A percentile compares a stretch with the other conserved stretches of the same genome.
These are phyloP conservation scores for Netelia virgata DNA, from an alignment of 2,888 invertebrate genomes.

Conservation along the genomic window DNA sequence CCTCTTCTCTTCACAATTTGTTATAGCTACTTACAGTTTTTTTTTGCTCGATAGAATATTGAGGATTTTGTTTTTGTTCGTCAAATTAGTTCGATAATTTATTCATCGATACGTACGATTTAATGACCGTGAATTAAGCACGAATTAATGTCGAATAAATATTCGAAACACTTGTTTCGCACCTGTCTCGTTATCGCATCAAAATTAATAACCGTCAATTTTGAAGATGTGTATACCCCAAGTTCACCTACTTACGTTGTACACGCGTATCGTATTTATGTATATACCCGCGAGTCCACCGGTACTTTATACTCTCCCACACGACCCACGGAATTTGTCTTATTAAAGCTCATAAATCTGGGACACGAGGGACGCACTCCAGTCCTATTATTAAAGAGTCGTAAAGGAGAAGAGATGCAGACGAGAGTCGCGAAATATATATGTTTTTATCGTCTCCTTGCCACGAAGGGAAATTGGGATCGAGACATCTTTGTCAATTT, in stretches of 20 bases:
- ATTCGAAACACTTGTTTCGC: constrained; percentile 34
- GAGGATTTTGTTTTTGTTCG: no score
- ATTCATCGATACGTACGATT: constrained; percentile 11
- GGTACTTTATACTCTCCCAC: constrained; percentile 36
- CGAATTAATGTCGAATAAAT: constrained; percentile 7
- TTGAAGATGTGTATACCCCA: constrained; percentile 6
- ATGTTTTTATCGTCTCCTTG: constrained; percentile 25
- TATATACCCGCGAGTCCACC: neutral
- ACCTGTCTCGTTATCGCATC: constrained; percentile 37
- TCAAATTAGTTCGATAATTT: neutral
- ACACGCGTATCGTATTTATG: neutral
- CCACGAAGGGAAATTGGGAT: neutral
- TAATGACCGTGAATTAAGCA: constrained; percentile 13
- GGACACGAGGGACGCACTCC: constrained; percentile 20
- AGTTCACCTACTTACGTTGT: neutral
- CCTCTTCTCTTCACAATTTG: constrained; percentile 37
- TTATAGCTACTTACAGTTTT: no score
- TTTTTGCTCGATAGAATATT: neutral
- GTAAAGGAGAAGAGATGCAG: constrained; percentile 27
- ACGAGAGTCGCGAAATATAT: constrained; percentile 35
- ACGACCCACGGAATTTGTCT: constrained; percentile 49
- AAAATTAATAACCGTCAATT: constrained; percentile 53
- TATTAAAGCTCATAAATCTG: constrained; percentile 48
- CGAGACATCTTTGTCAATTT: neutral
- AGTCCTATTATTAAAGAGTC: constrained; percentile 57